A percentile compares a stretch with the other conserved stretches of the same genome.
phyloP scores from a whole-genome alignment of 2,797 vertebrate genomes.

The Odontamblyopus rebecca region DNA sequence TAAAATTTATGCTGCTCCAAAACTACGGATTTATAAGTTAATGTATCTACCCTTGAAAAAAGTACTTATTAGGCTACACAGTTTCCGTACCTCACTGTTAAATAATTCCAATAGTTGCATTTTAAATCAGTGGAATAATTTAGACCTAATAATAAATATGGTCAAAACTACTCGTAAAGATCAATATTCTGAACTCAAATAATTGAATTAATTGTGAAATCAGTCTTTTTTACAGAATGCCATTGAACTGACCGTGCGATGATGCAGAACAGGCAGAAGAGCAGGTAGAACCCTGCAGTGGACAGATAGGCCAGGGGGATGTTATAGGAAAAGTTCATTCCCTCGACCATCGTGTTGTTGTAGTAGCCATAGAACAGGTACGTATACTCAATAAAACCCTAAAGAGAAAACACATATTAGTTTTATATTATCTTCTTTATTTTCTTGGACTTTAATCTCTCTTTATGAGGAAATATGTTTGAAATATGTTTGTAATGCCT shows the following conservation, averaged over 20 bases:
- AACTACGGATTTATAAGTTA: too few species aligned
- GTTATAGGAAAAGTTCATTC: constrained; percentile 74
- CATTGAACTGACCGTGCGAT: constrained; percentile 77
- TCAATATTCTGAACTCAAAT: not conserved
- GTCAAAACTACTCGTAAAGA: not conserved
- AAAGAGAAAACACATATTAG: constrained; percentile 6
- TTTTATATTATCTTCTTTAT: not conserved
- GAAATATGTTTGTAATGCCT: constrained; percentile 2
- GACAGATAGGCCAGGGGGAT: constrained; percentile 83
- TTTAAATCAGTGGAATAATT: too few species aligned
- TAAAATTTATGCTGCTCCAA: too few species aligned
- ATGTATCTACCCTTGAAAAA: too few species aligned
- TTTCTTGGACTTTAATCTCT: not conserved
- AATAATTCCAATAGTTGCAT: too few species aligned
- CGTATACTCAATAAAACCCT: constrained; percentile 90
- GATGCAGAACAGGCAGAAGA: constrained; percentile 82
- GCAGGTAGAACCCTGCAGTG: constrained; percentile 75
- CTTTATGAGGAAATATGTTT: not conserved
- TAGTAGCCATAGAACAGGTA: constrained; percentile 90
- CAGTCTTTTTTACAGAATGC: not conserved
- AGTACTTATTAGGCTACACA: too few species aligned
- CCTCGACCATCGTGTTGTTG: constrained; percentile 62
- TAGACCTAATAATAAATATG: not conserved
- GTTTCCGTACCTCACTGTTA: too few species aligned
- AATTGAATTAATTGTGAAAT: not conserved